phyloP scores from a whole-genome alignment of 2,113 vertebrate species.

The Zosterops borbonicus region DNA sequence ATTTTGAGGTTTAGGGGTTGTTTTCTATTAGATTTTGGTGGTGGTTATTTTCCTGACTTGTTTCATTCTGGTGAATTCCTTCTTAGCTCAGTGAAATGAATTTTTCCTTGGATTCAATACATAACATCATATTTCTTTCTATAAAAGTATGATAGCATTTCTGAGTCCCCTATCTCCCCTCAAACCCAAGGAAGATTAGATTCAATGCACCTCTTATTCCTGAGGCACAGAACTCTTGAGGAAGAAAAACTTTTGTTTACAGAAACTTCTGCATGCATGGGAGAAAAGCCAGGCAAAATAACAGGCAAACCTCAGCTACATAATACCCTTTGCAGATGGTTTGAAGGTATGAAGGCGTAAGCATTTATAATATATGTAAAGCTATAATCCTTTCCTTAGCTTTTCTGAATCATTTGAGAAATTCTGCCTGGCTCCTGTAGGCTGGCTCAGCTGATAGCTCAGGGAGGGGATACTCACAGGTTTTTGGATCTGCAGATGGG shows the following conservation, averaged over 20 bases:
- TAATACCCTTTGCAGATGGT: background rate
- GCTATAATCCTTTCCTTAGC: slow-evolving; percentile 16
- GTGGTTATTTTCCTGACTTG: background rate
- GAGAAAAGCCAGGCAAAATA: background rate
- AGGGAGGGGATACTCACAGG: background rate
- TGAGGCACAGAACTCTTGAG: background rate
- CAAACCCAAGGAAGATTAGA: background rate
- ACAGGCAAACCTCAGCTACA: background rate
- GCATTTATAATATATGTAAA: slow-evolving; percentile 43
- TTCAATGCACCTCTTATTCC: background rate
- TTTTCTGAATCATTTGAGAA: background rate
- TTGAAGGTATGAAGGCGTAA: background rate
- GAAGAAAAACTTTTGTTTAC: background rate
- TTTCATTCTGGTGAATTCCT: background rate
- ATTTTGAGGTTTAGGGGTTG: background rate
- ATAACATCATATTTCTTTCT: background rate
- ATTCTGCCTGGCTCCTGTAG: background rate
- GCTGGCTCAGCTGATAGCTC: background rate
- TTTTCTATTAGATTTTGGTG: background rate
- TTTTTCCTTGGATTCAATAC: background rate
- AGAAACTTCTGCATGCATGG: background rate
- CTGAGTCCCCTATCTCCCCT: background rate
- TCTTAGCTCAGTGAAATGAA: background rate
- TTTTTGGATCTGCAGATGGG: background rate
- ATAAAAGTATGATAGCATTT: background rate